Base-by-base conservation (phyloP, 2,888 invertebrate species). In the Nomada ferruginata region DNA sequence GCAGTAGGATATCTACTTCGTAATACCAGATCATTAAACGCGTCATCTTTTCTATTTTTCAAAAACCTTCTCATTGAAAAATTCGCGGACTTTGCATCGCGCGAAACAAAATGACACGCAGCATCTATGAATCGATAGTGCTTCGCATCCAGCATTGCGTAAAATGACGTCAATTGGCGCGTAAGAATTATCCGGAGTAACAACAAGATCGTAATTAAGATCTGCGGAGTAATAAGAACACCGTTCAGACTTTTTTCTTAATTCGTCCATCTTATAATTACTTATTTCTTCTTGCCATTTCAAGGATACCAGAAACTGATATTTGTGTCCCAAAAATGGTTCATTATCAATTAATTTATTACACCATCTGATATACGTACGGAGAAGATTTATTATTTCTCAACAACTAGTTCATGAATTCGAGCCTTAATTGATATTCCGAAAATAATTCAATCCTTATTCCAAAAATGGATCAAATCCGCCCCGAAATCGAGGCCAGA, bases 111-210 rank as follows among this genome's bases (percentile, higher is more conserved):
- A 42, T 15, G n/a, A 52, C 57, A 65, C 52, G 42, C 18, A 23
- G 52, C 53, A n/a, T 29, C 1, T 70, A 20, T 55, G 52, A 82
- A 82, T 77, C 77, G 63, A 60, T 70, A 68, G 60, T 53, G 55
- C 36, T 64, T 68, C 55, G 60, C 18, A 73, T 53, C 29, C 68
- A 47, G 23, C 53, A 59, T 82, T 71, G 68, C 71, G 68, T 82
- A 69, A 72, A 82, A 60, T 72, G 72, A 82, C 77, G 83, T 80
- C 74, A 80, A 69, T 80, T 50, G 68, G 52, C 61, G 53, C 59
- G 69, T 74, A 80, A 68, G 52, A 69, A 64, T 47, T 29, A 47
- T 53, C 20, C 23, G 59, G 18, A 29, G 52, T 50, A 13, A 36
- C 42, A 13, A 44, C 26, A 60, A 61, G 26, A 60, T 42, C 44